Conservation (phyloP, 1,140 invertebrate genomes). For the Aphelinus certus region DNA sequence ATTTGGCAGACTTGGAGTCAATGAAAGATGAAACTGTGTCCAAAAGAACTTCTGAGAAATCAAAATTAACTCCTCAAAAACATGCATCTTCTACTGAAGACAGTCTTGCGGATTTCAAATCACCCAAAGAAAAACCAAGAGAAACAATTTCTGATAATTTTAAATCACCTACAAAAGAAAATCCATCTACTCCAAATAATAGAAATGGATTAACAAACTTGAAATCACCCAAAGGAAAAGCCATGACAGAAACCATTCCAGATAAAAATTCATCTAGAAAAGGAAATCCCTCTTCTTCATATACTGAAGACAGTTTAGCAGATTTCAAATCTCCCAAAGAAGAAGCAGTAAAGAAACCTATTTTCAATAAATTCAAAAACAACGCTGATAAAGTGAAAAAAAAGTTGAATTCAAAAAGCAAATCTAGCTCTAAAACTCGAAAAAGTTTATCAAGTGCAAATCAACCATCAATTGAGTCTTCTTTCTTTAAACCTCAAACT, state of each 20-base stretch:
- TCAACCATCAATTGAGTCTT: constrained; percentile 54
- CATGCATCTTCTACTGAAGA: constrained; percentile 21
- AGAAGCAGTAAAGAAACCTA: constrained; percentile 7
- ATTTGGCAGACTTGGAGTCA: background rate
- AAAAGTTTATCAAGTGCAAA: constrained; percentile 9
- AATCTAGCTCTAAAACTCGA: constrained; percentile 22
- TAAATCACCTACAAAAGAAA: constrained; percentile 21
- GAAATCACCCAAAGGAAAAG: constrained; percentile 50
- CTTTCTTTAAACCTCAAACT: constrained; percentile 54
- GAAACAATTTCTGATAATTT: constrained; percentile 34
- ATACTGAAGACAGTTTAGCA: constrained; percentile 50
- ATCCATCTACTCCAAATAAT: constrained; percentile 17
- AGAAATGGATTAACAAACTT: constrained; percentile 57
- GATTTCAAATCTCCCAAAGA: constrained; percentile 58
- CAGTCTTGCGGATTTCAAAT: constrained; percentile 56
- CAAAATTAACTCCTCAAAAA: too few species aligned
- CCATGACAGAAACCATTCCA: background rate
- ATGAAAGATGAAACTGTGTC: too few species aligned
- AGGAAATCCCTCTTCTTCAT: constrained; percentile 5
- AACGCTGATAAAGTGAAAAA: constrained; percentile 38
- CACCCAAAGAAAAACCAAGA: constrained; percentile 42
- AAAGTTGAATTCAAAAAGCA: constrained; percentile 25
- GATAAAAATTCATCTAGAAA: constrained; percentile 35
- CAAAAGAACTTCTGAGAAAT: constrained; percentile 6
- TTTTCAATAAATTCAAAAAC: constrained; percentile 40